Evolutionary conservation across 2,888 invertebrate genomes (phyloP), one percentile per base, ranked within the genome.

Genomic region (Carabus problematicus): DNA sequence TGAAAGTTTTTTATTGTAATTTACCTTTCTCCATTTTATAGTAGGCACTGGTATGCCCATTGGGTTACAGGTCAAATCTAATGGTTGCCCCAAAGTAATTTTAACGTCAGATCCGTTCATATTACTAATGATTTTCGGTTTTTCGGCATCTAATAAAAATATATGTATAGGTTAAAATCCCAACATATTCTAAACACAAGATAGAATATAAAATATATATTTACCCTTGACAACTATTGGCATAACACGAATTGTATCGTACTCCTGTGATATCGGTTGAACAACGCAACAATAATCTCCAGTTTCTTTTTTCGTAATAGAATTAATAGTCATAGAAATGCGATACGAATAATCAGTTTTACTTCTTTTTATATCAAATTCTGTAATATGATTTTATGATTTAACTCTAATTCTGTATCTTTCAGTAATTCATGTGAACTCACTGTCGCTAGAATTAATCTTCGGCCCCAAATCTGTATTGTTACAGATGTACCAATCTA

Each of bases 11-110:
- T 3, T 45, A n/a, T 12, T 2, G 54, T 54, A n/a, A 75, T 77
- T 77, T 85, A 90, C 92, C 85, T 91, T 91, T 72, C 81, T 87
- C 94, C 94, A 94, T 0, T 78, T 79, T 0, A 93, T 84, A 0
- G 72, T 78, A 0, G 93, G 92, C 58, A 83, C 84, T 0, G 92
- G 92, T 42, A 89, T 84, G 2, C 88, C 89, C 43, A 76, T 76
- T 0, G 85, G 87, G 45, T 80, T 78, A 71, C 91, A 89, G 41
- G 78, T 80, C 16, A 90, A 81, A 58, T 81, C 75, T 9, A 85
- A 73, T 39, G 75, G 76, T 29, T 77, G 74, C 1, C 80, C 82
- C 3, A 81, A 73, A 60, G 79, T 79, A 9, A 83, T 75, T 11
- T 73, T 72, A 3, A 80, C 73, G 62, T 81, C 79, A 0, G 81